Conservation (phyloP, 2,113 vertebrate genomes). For the Myiozetetes cayanensis region DNA sequence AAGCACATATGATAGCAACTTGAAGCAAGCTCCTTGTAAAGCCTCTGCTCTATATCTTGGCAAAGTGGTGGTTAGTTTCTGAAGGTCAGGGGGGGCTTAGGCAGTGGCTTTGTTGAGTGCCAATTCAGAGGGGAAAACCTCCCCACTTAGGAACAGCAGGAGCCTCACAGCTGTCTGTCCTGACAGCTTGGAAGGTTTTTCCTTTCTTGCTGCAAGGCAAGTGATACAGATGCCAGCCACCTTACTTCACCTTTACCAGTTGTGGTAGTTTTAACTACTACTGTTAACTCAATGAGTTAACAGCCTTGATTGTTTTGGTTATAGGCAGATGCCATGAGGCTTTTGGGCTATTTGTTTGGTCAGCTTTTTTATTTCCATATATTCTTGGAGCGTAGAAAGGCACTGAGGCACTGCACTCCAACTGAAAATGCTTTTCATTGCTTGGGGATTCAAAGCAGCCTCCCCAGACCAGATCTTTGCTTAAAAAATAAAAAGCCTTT, state of each 20-base stretch:
- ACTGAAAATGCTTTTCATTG: conserved; percentile 15
- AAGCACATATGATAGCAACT: not conserved
- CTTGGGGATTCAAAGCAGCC: conserved; percentile 33
- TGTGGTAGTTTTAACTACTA: no score
- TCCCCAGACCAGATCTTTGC: conserved; percentile 32
- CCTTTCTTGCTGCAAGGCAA: not conserved
- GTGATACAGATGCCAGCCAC: not conserved
- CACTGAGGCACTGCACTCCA: not conserved
- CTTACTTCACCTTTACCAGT: not conserved
- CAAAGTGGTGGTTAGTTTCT: not conserved
- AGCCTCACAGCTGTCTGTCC: not conserved
- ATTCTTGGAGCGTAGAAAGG: not conserved
- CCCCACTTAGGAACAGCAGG: not conserved
- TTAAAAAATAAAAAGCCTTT: conserved; percentile 57
- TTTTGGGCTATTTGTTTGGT: not conserved
- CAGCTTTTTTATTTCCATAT: not conserved
- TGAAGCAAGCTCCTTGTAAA: not conserved
- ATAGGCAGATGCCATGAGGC: not conserved
- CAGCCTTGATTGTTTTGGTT: not conserved
- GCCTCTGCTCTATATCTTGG: not conserved
- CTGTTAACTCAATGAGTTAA: not conserved
- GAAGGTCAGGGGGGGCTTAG: not conserved
- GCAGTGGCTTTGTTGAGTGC: not conserved
- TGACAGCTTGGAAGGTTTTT: not conserved
- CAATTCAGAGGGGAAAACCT: not conserved